Conservation (phyloP, 2,113 vertebrate genomes). For the Salvator merianae region DNA sequence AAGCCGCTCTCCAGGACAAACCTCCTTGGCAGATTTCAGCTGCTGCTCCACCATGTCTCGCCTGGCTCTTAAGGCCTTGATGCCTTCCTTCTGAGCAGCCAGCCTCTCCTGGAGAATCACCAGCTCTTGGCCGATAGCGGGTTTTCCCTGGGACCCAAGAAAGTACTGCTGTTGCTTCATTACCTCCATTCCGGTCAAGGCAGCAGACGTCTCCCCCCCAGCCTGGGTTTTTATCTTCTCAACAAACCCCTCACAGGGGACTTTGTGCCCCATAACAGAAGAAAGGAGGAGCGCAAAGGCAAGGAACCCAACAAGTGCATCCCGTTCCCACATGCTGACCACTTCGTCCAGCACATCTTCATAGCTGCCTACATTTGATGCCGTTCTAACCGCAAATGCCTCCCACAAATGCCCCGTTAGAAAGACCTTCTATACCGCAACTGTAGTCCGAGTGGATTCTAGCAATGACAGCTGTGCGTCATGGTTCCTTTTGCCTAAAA, state of each 20-base stretch:
- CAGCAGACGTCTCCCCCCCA: neutral
- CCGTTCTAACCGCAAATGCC: neutral
- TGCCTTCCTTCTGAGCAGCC: conserved; percentile 58
- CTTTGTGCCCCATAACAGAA: too few species aligned
- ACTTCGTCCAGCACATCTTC: neutral
- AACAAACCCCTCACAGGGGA: neutral
- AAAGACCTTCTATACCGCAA: conserved; percentile 8
- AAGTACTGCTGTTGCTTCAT: neutral
- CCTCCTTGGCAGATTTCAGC: conserved; percentile 35
- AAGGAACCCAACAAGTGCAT: too few species aligned
- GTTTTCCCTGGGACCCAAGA: conserved; percentile 44
- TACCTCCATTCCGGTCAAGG: neutral
- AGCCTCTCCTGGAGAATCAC: conserved; percentile 61
- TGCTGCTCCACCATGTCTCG: conserved; percentile 57
- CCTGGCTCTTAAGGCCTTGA: conserved; percentile 61
- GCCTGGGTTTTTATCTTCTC: neutral
- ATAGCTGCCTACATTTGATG: too few species aligned
- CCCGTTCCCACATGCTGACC: too few species aligned
- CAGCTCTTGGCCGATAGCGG: conserved; percentile 57
- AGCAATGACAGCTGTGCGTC: neutral
- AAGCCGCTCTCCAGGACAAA: neutral
- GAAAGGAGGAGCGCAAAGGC: too few species aligned
- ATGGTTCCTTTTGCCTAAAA: conserved; percentile 50
- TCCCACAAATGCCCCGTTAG: neutral
- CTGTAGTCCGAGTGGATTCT: neutral